phyloP scores from a whole-genome alignment of 23 tunicate species.

The Phallusia fumigata region DNA sequence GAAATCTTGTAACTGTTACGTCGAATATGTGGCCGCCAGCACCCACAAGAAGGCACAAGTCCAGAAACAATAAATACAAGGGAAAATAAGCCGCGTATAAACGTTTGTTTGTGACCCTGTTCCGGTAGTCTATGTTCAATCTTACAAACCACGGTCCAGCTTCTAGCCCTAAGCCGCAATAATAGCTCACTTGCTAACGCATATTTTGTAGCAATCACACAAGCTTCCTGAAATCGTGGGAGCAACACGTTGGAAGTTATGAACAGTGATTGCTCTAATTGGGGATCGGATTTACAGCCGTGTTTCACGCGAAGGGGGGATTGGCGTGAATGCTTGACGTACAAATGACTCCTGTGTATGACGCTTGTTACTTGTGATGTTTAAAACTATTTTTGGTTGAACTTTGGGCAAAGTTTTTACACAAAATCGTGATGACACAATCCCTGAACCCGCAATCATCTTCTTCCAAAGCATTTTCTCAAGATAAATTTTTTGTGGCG shows the following conservation, averaged over 20 bases:
- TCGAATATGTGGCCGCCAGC: neutral
- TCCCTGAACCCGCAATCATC: too few species aligned
- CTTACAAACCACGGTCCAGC: neutral
- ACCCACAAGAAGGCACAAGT: neutral
- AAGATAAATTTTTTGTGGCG: too few species aligned
- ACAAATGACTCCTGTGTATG: too few species aligned
- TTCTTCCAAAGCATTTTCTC: too few species aligned
- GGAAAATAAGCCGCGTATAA: neutral
- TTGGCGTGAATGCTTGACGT: too few species aligned
- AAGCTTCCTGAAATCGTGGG: too few species aligned
- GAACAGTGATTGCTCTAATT: neutral
- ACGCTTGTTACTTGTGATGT: too few species aligned
- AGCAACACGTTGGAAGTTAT: neutral
- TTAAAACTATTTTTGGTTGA: too few species aligned
- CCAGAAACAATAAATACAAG: neutral
- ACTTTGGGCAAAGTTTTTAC: too few species aligned
- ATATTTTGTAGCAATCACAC: neutral
- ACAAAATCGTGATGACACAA: too few species aligned
- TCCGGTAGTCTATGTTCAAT: neutral
- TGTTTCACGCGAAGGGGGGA: too few species aligned
- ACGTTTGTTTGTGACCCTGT: neutral
- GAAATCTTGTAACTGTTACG: too few species aligned
- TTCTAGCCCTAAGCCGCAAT: constrained; percentile 1
- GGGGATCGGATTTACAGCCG: neutral
- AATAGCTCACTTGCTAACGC: neutral